Base-by-base conservation (phyloP, 1,140 invertebrate species). In the Antheraea pernyi region DNA sequence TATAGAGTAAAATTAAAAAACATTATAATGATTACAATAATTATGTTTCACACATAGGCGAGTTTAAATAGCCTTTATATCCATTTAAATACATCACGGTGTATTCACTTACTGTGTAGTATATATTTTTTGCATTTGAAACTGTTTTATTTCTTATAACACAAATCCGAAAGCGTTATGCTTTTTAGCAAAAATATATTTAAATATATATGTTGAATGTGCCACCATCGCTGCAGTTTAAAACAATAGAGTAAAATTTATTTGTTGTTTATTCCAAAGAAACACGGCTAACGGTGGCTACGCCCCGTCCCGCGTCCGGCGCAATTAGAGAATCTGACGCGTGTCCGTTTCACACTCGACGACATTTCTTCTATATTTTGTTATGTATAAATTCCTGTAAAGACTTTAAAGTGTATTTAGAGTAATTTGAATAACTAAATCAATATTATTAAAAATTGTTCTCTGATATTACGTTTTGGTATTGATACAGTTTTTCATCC, bases 221-320 rank as follows among this genome's bases (percentile, higher is more conserved):
- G 8, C 19, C 4, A 61, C 19, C 19, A 22, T 22, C 19, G 18
- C 19, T 36, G 59, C 59, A 61, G 19, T 61, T 19, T 22, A 61
- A 61, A 61, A 61, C 19, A 53, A 53, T 53, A n/a, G 46, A 53
- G 46, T 53, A 53, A 46, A 65, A 10, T 18, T 19, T 19, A 39
- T 39, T n/a, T 37, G 62, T 64, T 65, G 64, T 65, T 48, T 65
- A 19, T 48, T 30, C 46, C 18, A 11, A 37, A 18, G 37, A 39
- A 65, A 18, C 39, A 65, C 11, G 18, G 13, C 13, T 65, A 48
- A 39, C 64, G 39, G 46, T 65, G 39, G 19, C 19, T 65, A 10
- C 19, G 16, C 5, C 46, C 46, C 46, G 61, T n/a, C 13, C 30
- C 61, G 37, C 22, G 19, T 60, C 39, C 39, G 39, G 39, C 39